These are phyloP conservation scores for Dioctria rufipes DNA, from an alignment of 2,888 invertebrate species.

Conservation along the genomic window DNA sequence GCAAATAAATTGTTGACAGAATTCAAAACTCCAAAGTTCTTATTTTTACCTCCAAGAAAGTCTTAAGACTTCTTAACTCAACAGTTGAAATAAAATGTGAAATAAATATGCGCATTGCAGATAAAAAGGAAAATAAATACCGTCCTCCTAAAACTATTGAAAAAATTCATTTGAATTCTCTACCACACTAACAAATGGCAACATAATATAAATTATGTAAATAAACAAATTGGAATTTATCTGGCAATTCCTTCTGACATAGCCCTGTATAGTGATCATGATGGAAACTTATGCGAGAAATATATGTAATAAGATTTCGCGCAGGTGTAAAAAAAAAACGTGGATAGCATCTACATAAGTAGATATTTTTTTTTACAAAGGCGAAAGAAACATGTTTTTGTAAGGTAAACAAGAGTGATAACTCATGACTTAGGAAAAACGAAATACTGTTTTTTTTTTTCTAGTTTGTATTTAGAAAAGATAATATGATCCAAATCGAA, in stretches of 20 bases:
- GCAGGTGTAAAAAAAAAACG: constrained; percentile 55
- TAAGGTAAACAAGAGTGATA: constrained; percentile 51
- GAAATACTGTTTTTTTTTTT: not conserved
- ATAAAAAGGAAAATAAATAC: no score
- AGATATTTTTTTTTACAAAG: constrained; percentile 21
- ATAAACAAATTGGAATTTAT: constrained; percentile 22
- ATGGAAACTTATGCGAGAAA: not conserved
- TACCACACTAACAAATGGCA: no score
- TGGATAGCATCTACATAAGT: constrained; percentile 23
- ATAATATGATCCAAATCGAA: not conserved
- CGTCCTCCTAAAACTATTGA: no score
- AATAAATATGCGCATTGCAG: no score
- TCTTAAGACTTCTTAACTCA: no score
- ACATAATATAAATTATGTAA: not conserved
- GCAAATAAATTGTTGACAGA: no score
- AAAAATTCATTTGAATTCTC: no score
- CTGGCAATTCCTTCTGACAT: constrained; percentile 19
- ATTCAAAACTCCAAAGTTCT: no score
- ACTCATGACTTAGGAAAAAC: constrained; percentile 13
- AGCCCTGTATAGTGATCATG: constrained; percentile 13
- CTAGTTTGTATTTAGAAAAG: not conserved
- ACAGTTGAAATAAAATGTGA: no score
- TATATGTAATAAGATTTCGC: constrained; percentile 51
- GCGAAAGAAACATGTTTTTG: constrained; percentile 17
- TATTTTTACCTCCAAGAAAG: no score